Evolutionary conservation across 92 coral and sea anemone genomes (phyloP).

Genomic region (Palythoa grandis): DNA sequence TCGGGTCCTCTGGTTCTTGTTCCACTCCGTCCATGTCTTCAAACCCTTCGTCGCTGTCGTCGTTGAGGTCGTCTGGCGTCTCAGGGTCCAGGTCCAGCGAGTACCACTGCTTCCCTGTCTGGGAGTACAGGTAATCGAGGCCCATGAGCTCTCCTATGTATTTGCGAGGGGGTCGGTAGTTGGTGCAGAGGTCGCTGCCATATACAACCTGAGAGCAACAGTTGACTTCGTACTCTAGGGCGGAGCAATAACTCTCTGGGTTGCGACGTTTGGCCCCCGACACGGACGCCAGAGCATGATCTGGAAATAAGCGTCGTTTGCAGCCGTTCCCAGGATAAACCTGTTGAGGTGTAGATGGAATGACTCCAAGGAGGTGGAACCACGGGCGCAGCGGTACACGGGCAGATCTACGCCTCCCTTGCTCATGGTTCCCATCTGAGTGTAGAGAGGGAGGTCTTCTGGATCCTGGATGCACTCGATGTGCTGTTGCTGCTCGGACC

Average conservation of each 20-base stretch:
- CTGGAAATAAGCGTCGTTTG: conserved; percentile 58
- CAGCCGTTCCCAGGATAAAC: conserved; percentile 66
- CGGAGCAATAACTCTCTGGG: conserved; percentile 34
- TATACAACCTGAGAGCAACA: conserved; percentile 18
- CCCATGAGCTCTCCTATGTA: conserved; percentile 34
- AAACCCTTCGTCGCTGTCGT: conserved; percentile 23
- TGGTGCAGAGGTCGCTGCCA: conserved; percentile 11
- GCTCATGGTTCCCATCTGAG: not conserved
- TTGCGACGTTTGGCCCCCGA: not conserved
- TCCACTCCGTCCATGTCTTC: not conserved
- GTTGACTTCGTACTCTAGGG: conserved; percentile 26
- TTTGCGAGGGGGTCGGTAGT: not conserved
- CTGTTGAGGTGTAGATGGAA: conserved; percentile 65
- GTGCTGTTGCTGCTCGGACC: conserved; percentile 36
- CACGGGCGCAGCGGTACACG: conserved; percentile 59
- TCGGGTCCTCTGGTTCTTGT: not conserved
- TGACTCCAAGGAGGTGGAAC: conserved; percentile 71
- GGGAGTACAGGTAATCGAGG: conserved; percentile 26
- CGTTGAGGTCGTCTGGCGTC: conserved; percentile 21
- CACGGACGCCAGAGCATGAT: conserved; percentile 9
- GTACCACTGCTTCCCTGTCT: conserved; percentile 30
- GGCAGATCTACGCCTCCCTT: conserved; percentile 50
- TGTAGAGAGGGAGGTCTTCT: conserved; percentile 29
- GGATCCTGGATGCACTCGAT: conserved; percentile 54
- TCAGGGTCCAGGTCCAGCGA: not conserved